A percentile compares a stretch with the other conserved stretches of the same genome.
Conservation (phyloP, 2,888 invertebrate species). For the Agrenia bidenticulata region DNA sequence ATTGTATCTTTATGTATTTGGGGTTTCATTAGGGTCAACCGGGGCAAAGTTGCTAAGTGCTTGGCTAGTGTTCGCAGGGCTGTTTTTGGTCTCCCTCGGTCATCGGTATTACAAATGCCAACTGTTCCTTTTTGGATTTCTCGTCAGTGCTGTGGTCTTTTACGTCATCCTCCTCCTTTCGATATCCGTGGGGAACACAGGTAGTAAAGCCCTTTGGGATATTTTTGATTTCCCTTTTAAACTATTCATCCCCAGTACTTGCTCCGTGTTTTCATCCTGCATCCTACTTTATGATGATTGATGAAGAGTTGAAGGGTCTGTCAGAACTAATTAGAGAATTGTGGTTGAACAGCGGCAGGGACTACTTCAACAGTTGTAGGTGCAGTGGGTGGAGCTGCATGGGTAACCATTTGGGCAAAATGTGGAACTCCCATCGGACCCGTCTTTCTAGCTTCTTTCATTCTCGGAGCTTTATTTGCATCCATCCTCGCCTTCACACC, state of each 20-base stretch:
- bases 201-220: conserved; percentile 34
- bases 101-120: conserved; percentile 66
- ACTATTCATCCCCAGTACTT: not conserved
- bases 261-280: not conserved
- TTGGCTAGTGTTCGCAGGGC: conserved; percentile 63
- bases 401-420: conserved; percentile 66
- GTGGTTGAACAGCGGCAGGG: conserved; percentile 58
- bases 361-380: conserved; percentile 62
- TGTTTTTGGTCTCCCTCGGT: conserved; percentile 66
- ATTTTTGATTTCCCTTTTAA: not conserved
- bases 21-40: conserved; percentile 19
- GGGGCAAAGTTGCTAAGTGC: conserved; percentile 62
- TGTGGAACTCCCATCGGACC: conserved; percentile 65
- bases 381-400: conserved; percentile 63
- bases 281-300: conserved; percentile 29
- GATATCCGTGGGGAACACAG: conserved; percentile 47
- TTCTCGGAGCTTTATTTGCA: conserved; percentile 65
- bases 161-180: conserved; percentile 58
- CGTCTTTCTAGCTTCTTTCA: conserved; percentile 62
- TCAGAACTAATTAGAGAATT: conserved; percentile 45
- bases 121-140: conserved; percentile 64
- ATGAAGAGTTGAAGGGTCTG: conserved; percentile 45
- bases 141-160: conserved; percentile 62
- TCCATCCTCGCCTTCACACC: conserved; percentile 63
- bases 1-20: conserved; percentile 11